Base-by-base conservation (phyloP, 2,113 vertebrate genomes). In the Scomber japonicus region DNA sequence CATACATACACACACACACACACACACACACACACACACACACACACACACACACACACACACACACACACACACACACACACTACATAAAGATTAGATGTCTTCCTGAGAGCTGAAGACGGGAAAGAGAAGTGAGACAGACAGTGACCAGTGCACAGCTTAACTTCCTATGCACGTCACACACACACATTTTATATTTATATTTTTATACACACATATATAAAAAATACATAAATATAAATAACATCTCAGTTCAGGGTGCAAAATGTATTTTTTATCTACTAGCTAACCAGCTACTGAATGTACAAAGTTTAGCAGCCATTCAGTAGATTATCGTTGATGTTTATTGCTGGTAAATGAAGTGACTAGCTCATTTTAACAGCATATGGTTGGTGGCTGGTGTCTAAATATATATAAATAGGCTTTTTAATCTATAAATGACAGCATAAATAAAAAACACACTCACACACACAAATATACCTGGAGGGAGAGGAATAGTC, bases 91-190 rank as follows among this genome's bases (percentile, higher is more conserved):
- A 81, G 82, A 75, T 65, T 54, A 73, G 30, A 57, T 35, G 48
- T 78, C 50, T 74, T 85, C 63, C 54, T 83, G 73, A 72, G 27
- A 3, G 11, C 69, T 45, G 17, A 80, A 71, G 70, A 31, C 19
- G 13, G 21, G 60, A 91, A 90, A 83, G 56, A 92, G 88, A 89
- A 92, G 88, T 89, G 87, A 87, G 78, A 87, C 64, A 56, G 80
- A 75, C 74, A 16, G 81, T 71, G 88, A 83, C 85, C 81, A 80
- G 72, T 0, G 15, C 76, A 61, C 51, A 13, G 54, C 35, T 57
- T 3, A 35, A 77, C 82, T 86, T 89, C 89, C 79, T 89, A 35
- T 74, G 27, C 77, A 84, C 64, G 89, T 63, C 24, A 27, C 24
- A 27, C 24, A 27, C 24, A 27, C 24, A 27, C 24, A 21, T 21